Evolutionary conservation across 2,113 vertebrate genomes (phyloP), one percentile per base, ranked within the genome.

Genomic region (Bucco capensis): DNA sequence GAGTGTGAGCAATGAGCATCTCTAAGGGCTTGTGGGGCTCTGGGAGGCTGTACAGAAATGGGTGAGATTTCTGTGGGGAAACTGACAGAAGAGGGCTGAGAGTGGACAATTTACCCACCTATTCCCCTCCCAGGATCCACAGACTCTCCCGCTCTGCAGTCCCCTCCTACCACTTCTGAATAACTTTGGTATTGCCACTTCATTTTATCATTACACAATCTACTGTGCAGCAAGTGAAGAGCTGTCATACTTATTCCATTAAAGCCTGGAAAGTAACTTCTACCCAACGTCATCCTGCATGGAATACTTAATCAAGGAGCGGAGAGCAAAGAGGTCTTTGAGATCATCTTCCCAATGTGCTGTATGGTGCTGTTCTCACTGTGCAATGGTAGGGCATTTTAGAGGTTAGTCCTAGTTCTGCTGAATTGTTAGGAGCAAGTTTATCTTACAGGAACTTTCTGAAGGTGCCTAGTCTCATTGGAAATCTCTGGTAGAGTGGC

Each of bases 21-120:
- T 23, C 21, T 33, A 10, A 31, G 15, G 46, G 12, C 56, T 33
- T 0, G 0, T 70, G 75, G n/a, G 17, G 6, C 27, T 62, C 53
- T 42, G 35, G 25, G 15, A 27, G 8, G 33, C 16, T 4, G 0
- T n/a, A 3, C 12, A 25, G 66, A 51, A 38, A 51, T 37, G 7
- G 19, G 8, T 60, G 79, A 60, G 35, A 42, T 33, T 57, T 38
- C 42, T 1, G 0, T 25, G n/a, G 19, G 27, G 13, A 65, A 62
- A 22, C 22, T 0, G 5, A 25, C 6, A 38, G 50, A 38, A 24
- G 6, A 56, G 31, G 33, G 31, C 37, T 57, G 42, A 61, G 46
- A 66, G 17, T 35, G 8, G 30, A 10, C 38, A 44, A n/a, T 27
- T 67, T 13, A 56, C 27, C 25, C 9, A 24, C 38, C 24, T 10